These are phyloP conservation scores for Herpetotheres cachinnans DNA, from an alignment of 2,113 vertebrate genomes.

Conservation along the genomic window DNA sequence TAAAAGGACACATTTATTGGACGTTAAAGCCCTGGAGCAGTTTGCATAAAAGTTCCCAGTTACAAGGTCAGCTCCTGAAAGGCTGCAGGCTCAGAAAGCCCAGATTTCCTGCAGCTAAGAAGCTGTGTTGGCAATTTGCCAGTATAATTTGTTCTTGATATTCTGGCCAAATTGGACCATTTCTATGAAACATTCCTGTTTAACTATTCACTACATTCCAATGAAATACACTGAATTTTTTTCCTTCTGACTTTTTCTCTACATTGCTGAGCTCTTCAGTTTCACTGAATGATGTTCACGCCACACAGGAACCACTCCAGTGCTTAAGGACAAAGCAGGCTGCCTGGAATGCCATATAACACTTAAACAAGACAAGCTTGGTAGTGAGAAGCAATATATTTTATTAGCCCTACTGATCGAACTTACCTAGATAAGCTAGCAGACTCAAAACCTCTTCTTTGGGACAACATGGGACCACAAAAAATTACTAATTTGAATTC, in stretches of 20 bases:
- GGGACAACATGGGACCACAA: not conserved
- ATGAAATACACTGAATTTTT: not conserved
- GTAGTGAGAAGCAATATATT: not conserved
- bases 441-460: not conserved
- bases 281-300: not conserved
- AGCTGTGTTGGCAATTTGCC: not conserved
- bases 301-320: not conserved
- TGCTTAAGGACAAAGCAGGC: not conserved
- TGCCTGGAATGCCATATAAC: not conserved
- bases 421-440: not conserved
- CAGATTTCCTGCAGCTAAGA: not conserved
- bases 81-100: not conserved
- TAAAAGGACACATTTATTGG: not conserved
- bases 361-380: not conserved
- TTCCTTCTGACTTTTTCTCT: not conserved
- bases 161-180: not conserved
- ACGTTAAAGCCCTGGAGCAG: not conserved
- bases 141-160: not conserved
- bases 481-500: not conserved
- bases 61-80: constrained; percentile 36
- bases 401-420: not conserved
- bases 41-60: not conserved
- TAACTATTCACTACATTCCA: not conserved
- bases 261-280: not conserved
- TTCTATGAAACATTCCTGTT: not conserved